Base-by-base conservation (phyloP, 92 coral and sea anemone genomes). In the Chrysogorgia sp. region DNA sequence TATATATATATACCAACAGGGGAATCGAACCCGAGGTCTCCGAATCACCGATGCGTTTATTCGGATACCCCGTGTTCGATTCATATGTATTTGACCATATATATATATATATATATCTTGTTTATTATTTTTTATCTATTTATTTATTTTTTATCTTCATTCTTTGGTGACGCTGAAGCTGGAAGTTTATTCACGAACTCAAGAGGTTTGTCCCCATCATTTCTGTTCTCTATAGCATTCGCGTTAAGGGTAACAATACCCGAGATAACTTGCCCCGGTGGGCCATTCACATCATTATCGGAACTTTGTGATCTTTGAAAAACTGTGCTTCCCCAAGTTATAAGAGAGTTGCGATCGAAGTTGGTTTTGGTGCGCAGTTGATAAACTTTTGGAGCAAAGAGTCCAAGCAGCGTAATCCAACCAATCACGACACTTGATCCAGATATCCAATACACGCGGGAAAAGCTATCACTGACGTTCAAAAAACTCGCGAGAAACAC, bases 311-410 rank as follows among this genome's bases (percentile, higher is more conserved):
- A 21, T n/a, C 52, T 64, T 32, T 31, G 31, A 33, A 72, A 41
- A 56, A 28, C 31, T 29, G 64, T 19, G 35, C 14, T 34, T 12
- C 49, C 22, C 79, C 79, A 72, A 28, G 50, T 52, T 4, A 72
- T 56, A 45, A 72, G 35, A 32, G 32, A 14, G 65, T 33, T 56
- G 4, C 24, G 12, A 26, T 72, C 79, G 33, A 72, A 58, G 33
- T 53, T 17, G 1, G 20, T 56, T 26, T 72, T 72, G 62, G 65
- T 72, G 78, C 59, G 67, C 32, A 83, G 71, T 3, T 55, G 87
- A 58, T 74, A 83, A 49, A 83, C 65, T 45, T 76, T 83, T 32
- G 87, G 87, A 48, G 74, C 83, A 37, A 83, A 83, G 10, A 83
- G 65, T 15, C 87, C 87, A 0, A 83, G 29, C 26, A 83, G 41